Base-by-base conservation (phyloP, 1,140 invertebrate genomes). In the Orchestia grillus region DNA sequence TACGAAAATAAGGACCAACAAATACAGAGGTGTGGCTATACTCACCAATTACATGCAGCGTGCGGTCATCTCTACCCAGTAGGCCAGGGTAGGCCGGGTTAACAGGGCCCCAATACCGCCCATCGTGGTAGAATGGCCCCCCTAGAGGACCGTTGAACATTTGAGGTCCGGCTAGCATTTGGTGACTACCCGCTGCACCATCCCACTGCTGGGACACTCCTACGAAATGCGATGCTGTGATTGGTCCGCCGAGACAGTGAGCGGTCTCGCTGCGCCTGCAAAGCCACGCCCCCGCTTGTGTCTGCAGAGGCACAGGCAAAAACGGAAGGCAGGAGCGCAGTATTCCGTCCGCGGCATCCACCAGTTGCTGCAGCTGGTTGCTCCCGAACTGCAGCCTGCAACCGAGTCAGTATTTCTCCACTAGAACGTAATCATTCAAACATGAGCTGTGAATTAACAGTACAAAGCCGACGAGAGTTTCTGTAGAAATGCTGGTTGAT, bases 301-400 rank as follows among this genome's bases (percentile, higher is more conserved):
- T n/a, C 92, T 94, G 92, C 92, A 94, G 92, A n/a, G 44, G 6
- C 16, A 44, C 92, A 45, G 92, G 92, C 44, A 94, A 40, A n/a
- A 45, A 94, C 23, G 92, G 92, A 8, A 94, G 92, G 44, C 92
- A 94, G 43, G 92, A 94, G 44, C 92, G 92, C 92, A 94, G 92
- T 40, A 94, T n/a, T 8, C 92, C 44, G 44, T 94, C 92, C 11
- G 92, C 92, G 47, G 43, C 92, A 47, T 94, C 92, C 43, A 94
- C 92, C 92, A 94, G 92, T 40, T 94, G 92, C 92, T 94, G 92
- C 40, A 94, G 44, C 92, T 94, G 92, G 92, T 94, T 94, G 44
- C 92, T 94, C 3, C 92, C 92, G 44, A 94, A 94, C 92, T 94
- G 92, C 44, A 94, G 40, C 41, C 92, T 94, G 44, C 88, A 90